phyloP scores from a whole-genome alignment of 2,113 vertebrate species.

The Myrmecobius fasciatus region DNA sequence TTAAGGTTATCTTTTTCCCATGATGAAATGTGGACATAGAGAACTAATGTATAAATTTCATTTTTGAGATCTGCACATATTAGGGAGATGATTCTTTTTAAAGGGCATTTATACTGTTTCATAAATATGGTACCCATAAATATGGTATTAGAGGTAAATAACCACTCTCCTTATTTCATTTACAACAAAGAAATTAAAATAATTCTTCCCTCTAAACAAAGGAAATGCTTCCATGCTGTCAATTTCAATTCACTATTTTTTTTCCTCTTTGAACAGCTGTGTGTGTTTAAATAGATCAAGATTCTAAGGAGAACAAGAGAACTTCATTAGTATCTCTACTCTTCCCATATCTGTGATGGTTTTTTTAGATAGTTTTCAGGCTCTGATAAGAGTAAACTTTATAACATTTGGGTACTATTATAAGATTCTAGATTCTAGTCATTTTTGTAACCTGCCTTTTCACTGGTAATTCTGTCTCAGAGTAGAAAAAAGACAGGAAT shows the following conservation, averaged over 20 bases:
- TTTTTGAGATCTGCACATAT: background rate
- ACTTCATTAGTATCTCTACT: background rate
- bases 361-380: background rate
- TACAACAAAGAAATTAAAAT: background rate
- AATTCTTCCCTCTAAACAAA: background rate
- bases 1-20: background rate
- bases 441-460: background rate
- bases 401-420: background rate
- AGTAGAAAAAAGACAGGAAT: background rate
- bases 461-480: background rate
- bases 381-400: background rate
- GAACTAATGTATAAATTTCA: no score
- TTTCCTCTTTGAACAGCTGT: background rate
- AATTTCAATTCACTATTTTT: background rate
- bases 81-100: background rate
- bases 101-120: background rate
- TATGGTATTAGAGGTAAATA: constrained; percentile 37
- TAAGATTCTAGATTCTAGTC: background rate
- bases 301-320: background rate
- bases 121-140: constrained; percentile 13
- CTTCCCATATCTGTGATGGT: background rate
- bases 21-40: background rate
- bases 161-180: background rate
- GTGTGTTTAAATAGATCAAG: background rate
- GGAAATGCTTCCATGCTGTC: background rate